These are phyloP conservation scores for Heliopora coerulea DNA, from an alignment of 92 coral and sea anemone species.

Conservation along the genomic window DNA sequence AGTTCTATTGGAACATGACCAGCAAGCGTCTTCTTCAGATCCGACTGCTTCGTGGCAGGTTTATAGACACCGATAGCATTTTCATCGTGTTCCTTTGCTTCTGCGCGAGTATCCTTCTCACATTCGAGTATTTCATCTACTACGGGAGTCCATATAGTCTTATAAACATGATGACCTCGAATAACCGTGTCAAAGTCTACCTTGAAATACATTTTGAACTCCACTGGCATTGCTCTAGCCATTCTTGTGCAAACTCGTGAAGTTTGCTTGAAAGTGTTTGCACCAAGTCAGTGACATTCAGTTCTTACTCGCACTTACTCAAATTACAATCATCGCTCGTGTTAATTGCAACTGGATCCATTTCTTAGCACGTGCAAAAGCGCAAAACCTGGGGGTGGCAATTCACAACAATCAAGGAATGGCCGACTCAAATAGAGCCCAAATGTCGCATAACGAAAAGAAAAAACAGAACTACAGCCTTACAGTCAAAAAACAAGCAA, in stretches of 20 bases:
- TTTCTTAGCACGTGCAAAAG: too few species aligned
- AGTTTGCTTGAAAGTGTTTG: too few species aligned
- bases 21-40: constrained; percentile 15
- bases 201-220: constrained; percentile 58
- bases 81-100: constrained; percentile 42
- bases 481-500: constrained; percentile 39
- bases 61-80: constrained; percentile 34
- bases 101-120: constrained; percentile 32
- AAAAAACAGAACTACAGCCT: constrained; percentile 38
- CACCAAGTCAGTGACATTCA: not conserved
- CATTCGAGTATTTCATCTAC: constrained; percentile 30
- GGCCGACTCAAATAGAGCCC: constrained; percentile 24
- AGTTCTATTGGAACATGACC: constrained; percentile 31
- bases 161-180: constrained; percentile 40
- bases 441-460: constrained; percentile 25
- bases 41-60: not conserved
- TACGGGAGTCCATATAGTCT: constrained; percentile 44
- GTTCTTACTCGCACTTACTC: constrained; percentile 3
- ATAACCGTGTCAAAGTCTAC: constrained; percentile 25
- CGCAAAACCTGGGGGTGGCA: not conserved
- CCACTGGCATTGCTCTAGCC: constrained; percentile 59
- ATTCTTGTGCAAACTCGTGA: constrained; percentile 12
- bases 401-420: not conserved
- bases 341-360: not conserved
- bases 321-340: not conserved